A percentile compares a stretch with the other conserved stretches of the same genome.
phyloP scores from a whole-genome alignment of 1,140 invertebrate genomes.

The Palaemon carinicauda region DNA sequence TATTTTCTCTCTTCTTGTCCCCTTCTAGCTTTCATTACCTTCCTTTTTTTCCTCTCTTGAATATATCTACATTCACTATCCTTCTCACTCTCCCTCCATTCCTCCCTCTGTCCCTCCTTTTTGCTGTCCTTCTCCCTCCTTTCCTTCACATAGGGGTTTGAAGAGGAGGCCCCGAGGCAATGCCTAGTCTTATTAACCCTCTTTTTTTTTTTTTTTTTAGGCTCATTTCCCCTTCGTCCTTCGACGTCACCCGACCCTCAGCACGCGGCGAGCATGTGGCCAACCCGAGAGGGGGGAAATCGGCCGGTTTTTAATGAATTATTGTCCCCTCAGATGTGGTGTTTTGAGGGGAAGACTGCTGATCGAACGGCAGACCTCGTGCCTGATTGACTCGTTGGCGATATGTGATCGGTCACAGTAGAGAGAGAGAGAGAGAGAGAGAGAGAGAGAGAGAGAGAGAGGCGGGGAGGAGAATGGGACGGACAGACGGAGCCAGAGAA shows the following conservation, averaged over 20 bases:
- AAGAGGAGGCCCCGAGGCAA: conserved; percentile 23
- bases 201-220: conserved; percentile 14
- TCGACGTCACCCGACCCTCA: conserved; percentile 18
- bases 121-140: neutral
- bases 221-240: neutral
- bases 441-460: too few species aligned
- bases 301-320: conserved; percentile 46
- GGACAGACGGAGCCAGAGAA: too few species aligned
- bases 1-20: neutral
- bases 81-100: neutral
- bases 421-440: too few species aligned
- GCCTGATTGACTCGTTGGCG: conserved; percentile 33
- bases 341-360: conserved; percentile 33
- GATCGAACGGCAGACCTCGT: neutral
- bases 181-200: conserved; percentile 49
- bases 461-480: too few species aligned
- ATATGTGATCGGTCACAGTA: neutral
- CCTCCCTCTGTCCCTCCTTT: neutral
- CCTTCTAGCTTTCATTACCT: neutral
- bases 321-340: conserved; percentile 34
- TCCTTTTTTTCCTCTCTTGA: neutral
- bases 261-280: conserved; percentile 48
- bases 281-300: conserved; percentile 36
- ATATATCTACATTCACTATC: neutral
- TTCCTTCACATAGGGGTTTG: neutral